These are phyloP conservation scores for Scomberomorus guttatus DNA, from an alignment of 2,797 vertebrate genomes.

Conservation along the genomic window DNA sequence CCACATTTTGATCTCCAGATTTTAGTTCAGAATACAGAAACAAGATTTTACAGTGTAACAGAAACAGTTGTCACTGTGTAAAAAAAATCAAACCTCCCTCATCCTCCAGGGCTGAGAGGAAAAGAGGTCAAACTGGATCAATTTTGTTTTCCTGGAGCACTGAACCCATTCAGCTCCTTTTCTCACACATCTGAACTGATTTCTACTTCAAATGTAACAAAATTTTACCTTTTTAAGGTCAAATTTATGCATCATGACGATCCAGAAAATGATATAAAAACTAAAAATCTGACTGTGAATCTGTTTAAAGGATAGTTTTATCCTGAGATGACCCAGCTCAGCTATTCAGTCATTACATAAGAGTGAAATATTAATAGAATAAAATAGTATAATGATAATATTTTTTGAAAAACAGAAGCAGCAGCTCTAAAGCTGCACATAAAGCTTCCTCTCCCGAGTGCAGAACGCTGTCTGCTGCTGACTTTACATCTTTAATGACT, in stretches of 20 bases:
- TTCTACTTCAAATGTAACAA: not conserved
- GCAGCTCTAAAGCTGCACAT: not conserved
- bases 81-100: not conserved
- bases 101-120: not conserved
- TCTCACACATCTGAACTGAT: not conserved
- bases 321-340: too few relatives aligned
- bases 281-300: not conserved
- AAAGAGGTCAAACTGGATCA: not conserved
- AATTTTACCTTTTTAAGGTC: not conserved
- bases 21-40: not conserved
- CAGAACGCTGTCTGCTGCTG: slow-evolving; percentile 45
- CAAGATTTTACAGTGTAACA: too few relatives aligned
- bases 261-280: not conserved
- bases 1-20: not conserved
- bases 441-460: slow-evolving; percentile 29
- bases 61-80: not conserved
- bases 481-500: slow-evolving; percentile 72
- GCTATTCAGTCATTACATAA: too few relatives aligned
- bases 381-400: not conserved
- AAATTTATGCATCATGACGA: not conserved
- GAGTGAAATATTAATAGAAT: not conserved
- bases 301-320: too few relatives aligned
- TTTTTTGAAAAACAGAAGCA: not conserved
- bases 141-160: not conserved
- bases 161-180: not conserved